Evolutionary conservation across 2,888 invertebrate genomes (phyloP).

Genomic region (Drosophila niveifrons): DNA sequence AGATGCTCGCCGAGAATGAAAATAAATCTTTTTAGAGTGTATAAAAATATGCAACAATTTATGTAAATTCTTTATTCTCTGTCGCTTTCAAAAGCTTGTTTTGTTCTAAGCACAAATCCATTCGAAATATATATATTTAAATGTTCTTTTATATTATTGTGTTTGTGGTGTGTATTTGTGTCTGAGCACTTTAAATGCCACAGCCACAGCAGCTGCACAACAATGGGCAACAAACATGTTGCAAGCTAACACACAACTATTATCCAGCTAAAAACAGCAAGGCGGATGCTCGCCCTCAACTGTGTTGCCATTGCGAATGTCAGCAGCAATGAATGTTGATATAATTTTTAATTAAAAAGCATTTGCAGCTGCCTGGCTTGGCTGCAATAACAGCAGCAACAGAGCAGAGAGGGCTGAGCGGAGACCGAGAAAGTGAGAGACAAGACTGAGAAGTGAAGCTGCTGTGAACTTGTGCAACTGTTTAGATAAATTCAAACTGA

Average conservation of each 20-base stretch:
- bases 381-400: conserved; percentile 3
- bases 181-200: conserved; percentile 36
- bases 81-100: not conserved
- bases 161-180: conserved; percentile 13
- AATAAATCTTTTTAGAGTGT: no score
- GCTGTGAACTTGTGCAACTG: conserved; percentile 59
- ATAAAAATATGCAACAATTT: no score
- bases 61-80: not conserved
- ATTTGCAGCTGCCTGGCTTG: conserved; percentile 52
- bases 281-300: not conserved
- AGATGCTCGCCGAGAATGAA: not conserved
- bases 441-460: conserved; percentile 9
- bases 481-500: conserved; percentile 53
- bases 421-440: not conserved
- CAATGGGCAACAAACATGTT: conserved; percentile 39
- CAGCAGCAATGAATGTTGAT: conserved; percentile 66
- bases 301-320: conserved; percentile 43
- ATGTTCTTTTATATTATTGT: conserved; percentile 11
- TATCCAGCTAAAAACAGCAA: conserved; percentile 42
- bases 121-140: conserved; percentile 18
- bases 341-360: conserved; percentile 78
- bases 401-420: not conserved
- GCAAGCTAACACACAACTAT: conserved; percentile 45
- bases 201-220: conserved; percentile 27
- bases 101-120: conserved; percentile 13